Evolutionary conservation across 2,888 invertebrate genomes (phyloP).

Genomic region (Aporophyla nigra): DNA sequence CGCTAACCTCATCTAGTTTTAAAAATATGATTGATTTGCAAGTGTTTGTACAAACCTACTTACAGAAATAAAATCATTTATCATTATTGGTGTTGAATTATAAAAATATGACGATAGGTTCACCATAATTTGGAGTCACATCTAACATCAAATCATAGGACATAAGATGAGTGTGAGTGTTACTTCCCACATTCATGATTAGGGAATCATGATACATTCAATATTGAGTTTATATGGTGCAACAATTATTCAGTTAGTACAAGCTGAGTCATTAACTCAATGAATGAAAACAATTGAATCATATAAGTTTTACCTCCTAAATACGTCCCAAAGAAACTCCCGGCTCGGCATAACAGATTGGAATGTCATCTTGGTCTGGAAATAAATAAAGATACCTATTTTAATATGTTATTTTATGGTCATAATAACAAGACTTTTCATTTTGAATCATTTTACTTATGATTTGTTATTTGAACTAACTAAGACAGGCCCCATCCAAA

Average conservation of each 20-base stretch:
- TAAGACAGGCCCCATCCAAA: too few species aligned
- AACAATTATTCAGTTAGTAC: conserved; percentile 30
- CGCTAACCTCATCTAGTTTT: too few species aligned
- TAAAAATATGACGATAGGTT: not conserved
- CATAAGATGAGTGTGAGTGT: not conserved
- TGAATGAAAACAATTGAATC: not conserved
- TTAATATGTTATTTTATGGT: not conserved
- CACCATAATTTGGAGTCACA: not conserved
- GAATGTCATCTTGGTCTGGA: conserved; percentile 83
- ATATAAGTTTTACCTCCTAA: conserved; percentile 91
- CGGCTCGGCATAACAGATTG: conserved; percentile 94
- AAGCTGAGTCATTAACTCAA: conserved; percentile 28
- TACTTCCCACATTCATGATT: too few species aligned
- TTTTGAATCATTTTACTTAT: not conserved
- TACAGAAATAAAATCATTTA: too few species aligned
- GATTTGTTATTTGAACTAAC: too few species aligned
- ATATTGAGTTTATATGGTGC: conserved; percentile 36
- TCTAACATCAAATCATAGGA: not conserved
- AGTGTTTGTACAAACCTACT: too few species aligned
- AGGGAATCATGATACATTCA: not conserved
- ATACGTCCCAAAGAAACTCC: conserved; percentile 95
- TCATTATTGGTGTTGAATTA: not conserved
- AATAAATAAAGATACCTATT: conserved; percentile 9
- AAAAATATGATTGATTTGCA: too few species aligned
- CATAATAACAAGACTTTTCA: not conserved